phyloP scores from a whole-genome alignment of 1,140 invertebrate genomes.

The Trachymyrmex cornetzi region DNA sequence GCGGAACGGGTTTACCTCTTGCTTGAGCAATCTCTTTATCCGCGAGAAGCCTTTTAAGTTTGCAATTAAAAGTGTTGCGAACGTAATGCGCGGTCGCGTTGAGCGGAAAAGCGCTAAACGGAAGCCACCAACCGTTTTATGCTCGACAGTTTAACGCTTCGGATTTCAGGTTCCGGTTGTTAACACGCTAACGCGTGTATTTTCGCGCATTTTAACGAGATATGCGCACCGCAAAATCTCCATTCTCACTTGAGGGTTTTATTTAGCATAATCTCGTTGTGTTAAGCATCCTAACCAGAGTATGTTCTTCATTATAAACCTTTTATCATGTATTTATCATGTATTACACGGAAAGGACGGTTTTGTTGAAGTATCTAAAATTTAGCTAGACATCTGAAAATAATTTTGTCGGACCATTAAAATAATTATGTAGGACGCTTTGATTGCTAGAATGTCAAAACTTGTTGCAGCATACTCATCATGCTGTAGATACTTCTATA shows the following conservation, averaged over 20 bases:
- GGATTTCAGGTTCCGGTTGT: slow-evolving; percentile 55
- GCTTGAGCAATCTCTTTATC: slow-evolving; percentile 61
- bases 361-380: no score
- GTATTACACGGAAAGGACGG: background rate
- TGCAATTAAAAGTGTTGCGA: slow-evolving; percentile 64
- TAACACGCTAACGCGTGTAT: slow-evolving; percentile 51
- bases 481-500: no score
- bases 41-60: slow-evolving; percentile 54
- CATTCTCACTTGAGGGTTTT: slow-evolving; percentile 7
- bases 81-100: background rate
- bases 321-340: background rate
- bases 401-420: no score
- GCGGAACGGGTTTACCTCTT: slow-evolving; percentile 54
- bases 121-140: slow-evolving; percentile 50
- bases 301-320: slow-evolving; percentile 1
- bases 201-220: slow-evolving; percentile 48
- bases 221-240: background rate
- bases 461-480: no score
- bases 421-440: no score
- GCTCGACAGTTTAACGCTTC: slow-evolving; percentile 53
- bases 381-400: no score
- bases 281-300: background rate
- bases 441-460: background rate
- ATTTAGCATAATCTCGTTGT: background rate
- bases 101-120: slow-evolving; percentile 58